Percentiles rank a stretch among this genome's conserved stretches.
Conservation (phyloP, 2,797 vertebrate genomes). For the Lutjanus campechanus region DNA sequence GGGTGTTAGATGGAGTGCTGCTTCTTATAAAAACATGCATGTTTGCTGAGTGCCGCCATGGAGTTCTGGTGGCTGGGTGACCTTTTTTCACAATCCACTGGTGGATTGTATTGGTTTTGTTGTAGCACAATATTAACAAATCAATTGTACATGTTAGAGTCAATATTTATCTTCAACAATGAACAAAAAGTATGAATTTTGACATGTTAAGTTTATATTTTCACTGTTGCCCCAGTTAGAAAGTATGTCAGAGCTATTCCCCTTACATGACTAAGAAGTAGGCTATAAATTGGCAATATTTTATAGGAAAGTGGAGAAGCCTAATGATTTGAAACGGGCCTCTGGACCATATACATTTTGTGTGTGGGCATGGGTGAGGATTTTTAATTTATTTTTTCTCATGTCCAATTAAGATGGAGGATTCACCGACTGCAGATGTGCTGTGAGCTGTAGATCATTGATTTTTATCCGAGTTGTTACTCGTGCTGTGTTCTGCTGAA, state of each 20-base stretch:
- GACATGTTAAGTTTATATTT: neutral
- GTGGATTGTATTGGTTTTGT: slow-evolving; percentile 42
- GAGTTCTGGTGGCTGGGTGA: slow-evolving; percentile 35
- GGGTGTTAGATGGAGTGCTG: slow-evolving; percentile 51
- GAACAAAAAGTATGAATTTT: neutral
- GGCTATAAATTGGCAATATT: slow-evolving; percentile 11
- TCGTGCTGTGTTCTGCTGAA: slow-evolving; percentile 62
- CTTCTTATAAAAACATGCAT: slow-evolving; percentile 42
- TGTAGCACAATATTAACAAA: slow-evolving; percentile 21
- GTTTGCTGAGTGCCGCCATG: slow-evolving; percentile 37
- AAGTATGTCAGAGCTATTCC: slow-evolving; percentile 7
- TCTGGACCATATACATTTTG: slow-evolving; percentile 27
- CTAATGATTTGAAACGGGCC: slow-evolving; percentile 19
- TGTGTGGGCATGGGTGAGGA: slow-evolving; percentile 12
- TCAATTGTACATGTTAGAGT: slow-evolving; percentile 16
- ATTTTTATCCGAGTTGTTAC: slow-evolving; percentile 73
- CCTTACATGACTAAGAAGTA: neutral
- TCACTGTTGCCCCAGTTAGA: slow-evolving; percentile 13
- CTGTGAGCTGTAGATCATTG: slow-evolving; percentile 71
- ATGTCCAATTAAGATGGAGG: slow-evolving; percentile 49
- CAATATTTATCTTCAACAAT: neutral
- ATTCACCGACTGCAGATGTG: slow-evolving; percentile 55
- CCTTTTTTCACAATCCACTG: slow-evolving; percentile 51
- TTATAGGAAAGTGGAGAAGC: neutral
- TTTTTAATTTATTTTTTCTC: slow-evolving; percentile 15